phyloP scores from a whole-genome alignment of 1,140 invertebrate species.

The Drosophila melanica region DNA sequence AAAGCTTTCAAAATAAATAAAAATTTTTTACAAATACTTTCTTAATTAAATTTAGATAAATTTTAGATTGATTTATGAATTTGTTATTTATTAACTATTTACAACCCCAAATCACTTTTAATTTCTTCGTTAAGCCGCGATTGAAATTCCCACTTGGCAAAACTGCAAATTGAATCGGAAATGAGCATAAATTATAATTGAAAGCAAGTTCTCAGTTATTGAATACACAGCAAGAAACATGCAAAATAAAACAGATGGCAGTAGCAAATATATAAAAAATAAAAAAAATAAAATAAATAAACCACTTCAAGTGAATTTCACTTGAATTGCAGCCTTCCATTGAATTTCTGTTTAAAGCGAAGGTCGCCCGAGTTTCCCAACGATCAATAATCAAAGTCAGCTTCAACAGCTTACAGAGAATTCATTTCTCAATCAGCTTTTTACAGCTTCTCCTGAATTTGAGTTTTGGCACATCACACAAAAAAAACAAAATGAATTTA shows the following conservation, averaged over 20 bases:
- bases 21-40: too few relatives aligned
- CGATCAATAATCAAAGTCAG: neutral
- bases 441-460: too few relatives aligned
- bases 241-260: conserved; percentile 19
- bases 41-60: too few relatives aligned
- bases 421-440: neutral
- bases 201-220: conserved; percentile 12
- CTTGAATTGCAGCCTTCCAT: conserved; percentile 10
- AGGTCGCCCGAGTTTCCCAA: conserved; percentile 1
- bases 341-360: conserved; percentile 15
- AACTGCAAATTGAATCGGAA: conserved; percentile 17
- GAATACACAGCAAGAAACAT: conserved; percentile 4
- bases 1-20: too few relatives aligned
- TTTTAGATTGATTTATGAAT: too few relatives aligned
- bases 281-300: neutral
- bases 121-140: neutral
- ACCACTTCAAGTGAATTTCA: conserved; percentile 20
- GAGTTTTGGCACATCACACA: too few relatives aligned
- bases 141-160: neutral
- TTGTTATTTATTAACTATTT: too few relatives aligned
- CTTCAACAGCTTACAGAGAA: neutral
- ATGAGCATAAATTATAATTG: conserved; percentile 1
- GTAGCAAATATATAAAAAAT: conserved; percentile 6
- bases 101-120: too few relatives aligned
- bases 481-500: too few relatives aligned